Evolutionary conservation across 2,888 invertebrate genomes (phyloP), one percentile per base, ranked within the genome.

Genomic region (Eulithis testata): DNA sequence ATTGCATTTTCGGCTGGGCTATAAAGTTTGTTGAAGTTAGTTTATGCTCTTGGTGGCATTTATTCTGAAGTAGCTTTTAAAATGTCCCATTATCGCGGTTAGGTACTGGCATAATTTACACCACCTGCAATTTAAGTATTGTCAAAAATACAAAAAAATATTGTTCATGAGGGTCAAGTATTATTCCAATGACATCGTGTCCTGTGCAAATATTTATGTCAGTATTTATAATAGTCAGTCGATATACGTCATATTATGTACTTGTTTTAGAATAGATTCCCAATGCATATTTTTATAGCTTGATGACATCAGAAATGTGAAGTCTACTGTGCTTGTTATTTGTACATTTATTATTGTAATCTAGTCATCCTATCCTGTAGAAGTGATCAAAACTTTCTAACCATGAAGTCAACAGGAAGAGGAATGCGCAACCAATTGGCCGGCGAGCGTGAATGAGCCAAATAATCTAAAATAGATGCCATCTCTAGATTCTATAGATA

Each of bases 401-500:
- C 43, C 52, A 45, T 51, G 57, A 56, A 54, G 50, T 58, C 50
- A 68, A 65, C 69, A 66, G 69, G 69, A 69, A 69, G 69, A 69
- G 51, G 43, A 53, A 61, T 59, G 62, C 65, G 62, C 59, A 68
- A 68, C 68, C 56, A 56, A 62, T 9, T 63, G 55, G 55, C 21
- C 52, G 44, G 59, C 58, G 62, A 63, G 65, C 68, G 68, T 57
- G 65, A 65, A 59, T 69, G 66, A 63, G 63, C 60, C 54, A 66
- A 70, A 68, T 68, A 68, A 73, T 68, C 68, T 66, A 54, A 71
- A 71, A 71, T 59, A 70, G 71, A 71, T 68, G 60, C 66, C 69
- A 70, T 68, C 63, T 67, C 55, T 56, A 40, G 40, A 40, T 40
- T 40, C 40, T 40, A 5, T 40, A 45, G 63, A 67, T 67, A 65